These are phyloP conservation scores for Pyralis farinalis DNA, from an alignment of 2,888 invertebrate species.

Conservation along the genomic window DNA sequence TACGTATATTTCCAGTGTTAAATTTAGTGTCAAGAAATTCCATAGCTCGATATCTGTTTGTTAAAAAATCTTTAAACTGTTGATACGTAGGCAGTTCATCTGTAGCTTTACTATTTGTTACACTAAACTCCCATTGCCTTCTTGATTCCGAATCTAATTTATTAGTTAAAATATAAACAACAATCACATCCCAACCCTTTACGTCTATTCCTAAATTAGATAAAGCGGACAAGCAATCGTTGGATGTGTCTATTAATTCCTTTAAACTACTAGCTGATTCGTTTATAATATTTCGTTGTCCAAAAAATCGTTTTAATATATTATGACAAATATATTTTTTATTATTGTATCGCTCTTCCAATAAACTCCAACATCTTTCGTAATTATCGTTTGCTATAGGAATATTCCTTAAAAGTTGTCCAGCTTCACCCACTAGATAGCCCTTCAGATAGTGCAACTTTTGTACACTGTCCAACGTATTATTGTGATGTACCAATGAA, in stretches of 20 bases:
- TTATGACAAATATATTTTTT: conserved; percentile 1
- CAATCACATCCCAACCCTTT: conserved; percentile 3
- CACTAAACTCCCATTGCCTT: conserved; percentile 7
- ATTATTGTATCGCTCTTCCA: conserved; percentile 6
- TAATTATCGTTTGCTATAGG: conserved; percentile 3
- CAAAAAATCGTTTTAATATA: conserved; percentile 5
- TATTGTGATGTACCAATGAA: neutral
- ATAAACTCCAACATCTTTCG: neutral
- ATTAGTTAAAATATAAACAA: conserved; percentile 9
- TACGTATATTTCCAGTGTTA: too few relatives aligned
- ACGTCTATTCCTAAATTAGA: conserved; percentile 1
- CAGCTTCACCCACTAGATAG: neutral
- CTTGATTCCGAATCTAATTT: conserved; percentile 8
- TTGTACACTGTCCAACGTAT: neutral
- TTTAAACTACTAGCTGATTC: conserved; percentile 1
- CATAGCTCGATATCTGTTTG: conserved; percentile 9
- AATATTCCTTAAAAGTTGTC: neutral
- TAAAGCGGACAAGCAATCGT: conserved; percentile 2
- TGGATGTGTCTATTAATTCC: conserved; percentile 1
- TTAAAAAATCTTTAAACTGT: conserved; percentile 4
- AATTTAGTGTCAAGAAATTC: neutral
- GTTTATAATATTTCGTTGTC: neutral
- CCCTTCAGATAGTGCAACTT: neutral
- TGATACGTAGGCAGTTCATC: conserved; percentile 3
- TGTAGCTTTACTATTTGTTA: neutral